These are phyloP conservation scores for Melieria crassipennis DNA, from an alignment of 2,888 invertebrate species.

Conservation along the genomic window DNA sequence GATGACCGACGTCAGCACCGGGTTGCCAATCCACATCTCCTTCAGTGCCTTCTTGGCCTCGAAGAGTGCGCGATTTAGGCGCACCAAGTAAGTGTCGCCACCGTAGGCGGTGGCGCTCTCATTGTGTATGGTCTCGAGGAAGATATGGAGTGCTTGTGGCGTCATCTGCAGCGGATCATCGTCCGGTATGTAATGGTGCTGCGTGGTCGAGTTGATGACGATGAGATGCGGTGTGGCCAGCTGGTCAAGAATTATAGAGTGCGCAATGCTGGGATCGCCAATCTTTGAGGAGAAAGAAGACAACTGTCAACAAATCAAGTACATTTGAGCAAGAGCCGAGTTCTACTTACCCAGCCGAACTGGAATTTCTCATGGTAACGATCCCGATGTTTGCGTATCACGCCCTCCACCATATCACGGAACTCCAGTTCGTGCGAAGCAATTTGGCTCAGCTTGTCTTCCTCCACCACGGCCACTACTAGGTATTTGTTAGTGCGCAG, in stretches of 20 bases:
- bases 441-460: slow-evolving; percentile 85
- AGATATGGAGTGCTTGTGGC: slow-evolving; percentile 69
- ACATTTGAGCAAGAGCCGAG: background rate
- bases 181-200: slow-evolving; percentile 91
- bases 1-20: slow-evolving; percentile 90
- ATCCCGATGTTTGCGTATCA: slow-evolving; percentile 78
- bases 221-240: slow-evolving; percentile 85
- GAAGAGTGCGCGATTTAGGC: slow-evolving; percentile 82
- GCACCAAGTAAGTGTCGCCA: slow-evolving; percentile 81
- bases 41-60: slow-evolving; percentile 82
- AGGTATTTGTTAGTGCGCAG: slow-evolving; percentile 86
- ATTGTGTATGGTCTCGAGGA: slow-evolving; percentile 71
- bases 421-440: slow-evolving; percentile 83
- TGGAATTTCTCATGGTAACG: slow-evolving; percentile 86
- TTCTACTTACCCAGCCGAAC: slow-evolving; percentile 83
- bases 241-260: slow-evolving; percentile 91
- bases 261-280: slow-evolving; percentile 88
- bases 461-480: slow-evolving; percentile 87
- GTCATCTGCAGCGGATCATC: slow-evolving; percentile 85
- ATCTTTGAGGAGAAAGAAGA: slow-evolving; percentile 64
- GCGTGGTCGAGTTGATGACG: slow-evolving; percentile 91
- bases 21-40: slow-evolving; percentile 93
- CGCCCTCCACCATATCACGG: slow-evolving; percentile 83
- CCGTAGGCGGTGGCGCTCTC: slow-evolving; percentile 86
- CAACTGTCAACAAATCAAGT: background rate